Base-by-base conservation (phyloP, 2,113 vertebrate genomes). In the Scomber scombrus region DNA sequence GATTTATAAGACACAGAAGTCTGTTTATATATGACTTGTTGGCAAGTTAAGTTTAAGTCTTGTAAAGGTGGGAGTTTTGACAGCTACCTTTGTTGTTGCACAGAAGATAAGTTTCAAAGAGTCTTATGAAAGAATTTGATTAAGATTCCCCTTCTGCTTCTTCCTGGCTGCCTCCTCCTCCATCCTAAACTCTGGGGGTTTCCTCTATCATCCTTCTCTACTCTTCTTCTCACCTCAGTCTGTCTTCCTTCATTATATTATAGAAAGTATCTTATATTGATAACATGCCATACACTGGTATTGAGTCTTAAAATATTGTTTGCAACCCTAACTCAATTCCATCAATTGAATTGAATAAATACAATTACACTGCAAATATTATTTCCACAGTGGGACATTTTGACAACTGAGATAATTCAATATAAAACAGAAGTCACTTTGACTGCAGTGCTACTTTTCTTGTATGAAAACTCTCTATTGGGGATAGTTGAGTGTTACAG, bases 121-220 rank as follows among this genome's bases (percentile, higher is more conserved):
- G n/a, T 69, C 73, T 77, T 23, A 31, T 70, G 64, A 78, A 80
- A 78, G 49, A 56, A 40, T 23, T 50, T n/a, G 61, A 85, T 85
- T 57, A 80, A 12, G 54, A 66, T 74, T 65, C 51, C 15, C 61
- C 15, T n/a, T 23, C 19, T 52, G 40, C 73, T 15, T 47, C 55
- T 5, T 21, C 68, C 62, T 68, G 7, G 7, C 34, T 2, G 7
- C 34, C 34, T 40, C 34, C 9, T 9, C 34, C 34, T 40, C 54
- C 45, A 23, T 21, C 40, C 56, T 72, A 18, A 71, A 68, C 82
- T 68, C 56, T 16, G 1, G 66, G 49, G 23, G 63, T 49, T 68
- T 29, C n/a, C 55, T 68, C 29, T 0, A 23, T 60, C 2, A 3
- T 70, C 54, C 13, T 26, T 26, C 23, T 54, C 14, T 26, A 15